Evolutionary conservation across 92 coral and sea anemone species (phyloP), one percentile per base, ranked within the genome.

Genomic region (Anthopleura xanthogrammica): DNA sequence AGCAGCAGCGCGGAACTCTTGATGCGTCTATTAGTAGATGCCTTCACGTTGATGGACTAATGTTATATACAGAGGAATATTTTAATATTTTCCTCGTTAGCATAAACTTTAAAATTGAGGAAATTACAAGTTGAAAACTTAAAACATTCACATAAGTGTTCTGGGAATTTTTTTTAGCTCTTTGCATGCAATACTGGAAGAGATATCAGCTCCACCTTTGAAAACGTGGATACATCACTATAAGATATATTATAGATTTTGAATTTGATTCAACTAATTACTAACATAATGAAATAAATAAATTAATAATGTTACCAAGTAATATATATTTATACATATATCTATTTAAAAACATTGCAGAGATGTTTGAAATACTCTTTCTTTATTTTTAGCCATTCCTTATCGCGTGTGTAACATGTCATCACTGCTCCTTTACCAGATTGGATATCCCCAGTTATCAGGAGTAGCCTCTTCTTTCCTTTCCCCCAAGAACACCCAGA

Each of bases 371-470:
- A 81, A 41, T 81, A 81, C 46, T 81, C 74, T 36, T 43, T 68
- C 72, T 75, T 60, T 74, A 84, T 3, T 2, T 70, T 80, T 7
- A 79, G 23, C 88, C 82, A 65, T 39, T 68, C 54, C 46, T 85
- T 79, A 42, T 85, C 88, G 13, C 73, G 68, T 22, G 81, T 68
- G n/a, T 60, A 79, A 70, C 88, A 85, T 62, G 88, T 85, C 83
- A 85, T 80, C 50, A 62, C 79, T 8, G 88, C 57, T 6, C 88
- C 88, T 77, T 85, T 68, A 11, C 88, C 88, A 0, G 75, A 75
- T 19, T 22, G 76, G 70, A 80, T 71, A 29, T 80, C 75, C 39
- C 83, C 83, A 41, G 83, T 70, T 10, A 85, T 72, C 12, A 76
- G 76, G 20, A 75, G 76, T 22, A 16, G 71, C 39, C 71, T 78